Evolutionary conservation across 2,888 invertebrate genomes (phyloP), one percentile per base, ranked within the genome.

Genomic region (Selenia dentaria): DNA sequence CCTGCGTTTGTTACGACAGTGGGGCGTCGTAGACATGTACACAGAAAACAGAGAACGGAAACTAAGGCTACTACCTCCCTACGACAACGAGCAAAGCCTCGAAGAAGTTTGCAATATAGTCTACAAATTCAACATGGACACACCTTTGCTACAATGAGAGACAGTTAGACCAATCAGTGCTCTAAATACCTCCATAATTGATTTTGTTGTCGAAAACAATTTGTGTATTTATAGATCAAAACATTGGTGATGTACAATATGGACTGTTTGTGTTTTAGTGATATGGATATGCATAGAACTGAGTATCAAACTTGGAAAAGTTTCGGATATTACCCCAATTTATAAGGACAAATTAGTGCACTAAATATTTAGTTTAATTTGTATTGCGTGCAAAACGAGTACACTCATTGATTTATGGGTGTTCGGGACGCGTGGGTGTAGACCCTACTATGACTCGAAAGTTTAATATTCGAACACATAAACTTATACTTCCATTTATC

Each of bases 1-100:
- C 38, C 79, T 97, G 16, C 95, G 96, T 58, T 81, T 97, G 0
- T 93, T 96, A 25, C 94, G 96, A 56, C 95, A 95, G 63, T 96
- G 96, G 95, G 94, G 94, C 56, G 93, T 96, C 6, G 69, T 98
- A 20, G 95, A 96, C 20, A 72, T 92, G 64, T 77, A 76, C 65
- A 64, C 74, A 0, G 78, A 78, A 6, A 59, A 71, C 16, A 60
- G 69, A 2, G 64, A 73, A 10, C 69, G 91, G n/a, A 61, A 44
- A 20, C 41, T 91, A 0, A 60, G 75, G 3, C 51, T 86, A 1
- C 36, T 67, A 11, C 47, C 75, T 1, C 77, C 76, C 0, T 88
- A 83, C 70, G 67, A 74, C 50, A 49, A 59, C 35, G 57, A 60
- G 2, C 50, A 50, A 1, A 60, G 55, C 0, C 39, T 82, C 10